Percentiles rank a stretch among this genome's conserved stretches.
Conservation (phyloP, 2,113 vertebrate species). For the Apeltes quadracus region DNA sequence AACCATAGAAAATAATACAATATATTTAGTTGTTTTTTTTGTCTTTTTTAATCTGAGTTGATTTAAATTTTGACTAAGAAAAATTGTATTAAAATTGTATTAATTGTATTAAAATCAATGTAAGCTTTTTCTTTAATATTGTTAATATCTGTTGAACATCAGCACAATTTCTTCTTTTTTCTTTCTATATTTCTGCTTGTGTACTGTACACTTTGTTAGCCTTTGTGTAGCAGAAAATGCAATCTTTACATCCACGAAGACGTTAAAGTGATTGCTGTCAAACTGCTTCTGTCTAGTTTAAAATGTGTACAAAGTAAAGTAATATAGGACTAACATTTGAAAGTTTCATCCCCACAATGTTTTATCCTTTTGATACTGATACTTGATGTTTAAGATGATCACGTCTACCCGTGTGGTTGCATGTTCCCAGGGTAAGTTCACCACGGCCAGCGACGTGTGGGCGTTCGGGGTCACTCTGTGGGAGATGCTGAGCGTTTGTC, state of each 20-base stretch:
- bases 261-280: too few species aligned
- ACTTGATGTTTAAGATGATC: too few species aligned
- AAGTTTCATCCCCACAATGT: too few species aligned
- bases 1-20: not conserved
- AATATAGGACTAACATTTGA: too few species aligned
- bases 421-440: slow-evolving; percentile 97
- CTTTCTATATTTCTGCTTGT: not conserved
- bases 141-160: not conserved
- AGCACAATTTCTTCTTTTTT: not conserved
- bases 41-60: not conserved
- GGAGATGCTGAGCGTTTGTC: slow-evolving; percentile 93
- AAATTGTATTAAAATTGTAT: not conserved
- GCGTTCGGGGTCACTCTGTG: slow-evolving; percentile 94
- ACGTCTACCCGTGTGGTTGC: too few species aligned
- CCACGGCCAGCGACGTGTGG: slow-evolving; percentile 92
- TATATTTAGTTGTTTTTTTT: not conserved
- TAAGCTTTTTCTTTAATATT: not conserved
- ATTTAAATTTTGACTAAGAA: not conserved
- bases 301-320: not conserved
- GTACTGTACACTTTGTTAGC: not conserved
- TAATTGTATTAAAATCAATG: not conserved
- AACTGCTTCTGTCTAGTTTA: not conserved
- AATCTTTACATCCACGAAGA: not conserved
- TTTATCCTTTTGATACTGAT: too few species aligned
- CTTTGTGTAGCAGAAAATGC: not conserved